A percentile compares a stretch with the other conserved stretches of the same genome.
Evolutionary conservation across 2,113 vertebrate species (phyloP).

Genomic region (Vulpes lagopus): DNA sequence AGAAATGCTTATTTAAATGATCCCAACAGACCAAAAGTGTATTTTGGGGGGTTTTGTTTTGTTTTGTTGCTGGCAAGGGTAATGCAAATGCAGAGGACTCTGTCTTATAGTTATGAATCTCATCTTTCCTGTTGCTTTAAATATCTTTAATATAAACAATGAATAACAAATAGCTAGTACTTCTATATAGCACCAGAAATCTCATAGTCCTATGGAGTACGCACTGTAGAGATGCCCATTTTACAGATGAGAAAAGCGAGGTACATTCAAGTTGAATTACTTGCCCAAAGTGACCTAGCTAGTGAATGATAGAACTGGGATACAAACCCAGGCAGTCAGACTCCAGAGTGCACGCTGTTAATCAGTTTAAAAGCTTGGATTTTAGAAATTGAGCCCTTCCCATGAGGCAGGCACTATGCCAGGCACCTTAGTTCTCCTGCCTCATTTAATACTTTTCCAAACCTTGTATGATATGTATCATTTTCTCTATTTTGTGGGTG

Average conservation of each 20-base stretch:
- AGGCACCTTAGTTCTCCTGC: background rate
- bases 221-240: background rate
- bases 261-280: background rate
- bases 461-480: accelerated
- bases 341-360: background rate
- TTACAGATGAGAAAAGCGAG: background rate
- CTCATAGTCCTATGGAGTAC: background rate
- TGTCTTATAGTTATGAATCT: background rate
- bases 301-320: background rate
- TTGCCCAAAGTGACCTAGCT: background rate
- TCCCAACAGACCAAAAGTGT: background rate
- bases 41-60: background rate
- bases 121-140: background rate
- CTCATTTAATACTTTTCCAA: background rate
- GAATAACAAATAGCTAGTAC: background rate
- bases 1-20: background rate
- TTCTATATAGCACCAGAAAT: background rate
- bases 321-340: background rate
- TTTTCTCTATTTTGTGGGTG: background rate
- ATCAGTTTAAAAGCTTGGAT: background rate
- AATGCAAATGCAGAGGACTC: background rate
- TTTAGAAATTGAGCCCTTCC: background rate
- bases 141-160: background rate
- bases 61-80: background rate
- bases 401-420: background rate